Base-by-base conservation (phyloP, 2,797 vertebrate genomes). In the Darevskia mixta region DNA sequence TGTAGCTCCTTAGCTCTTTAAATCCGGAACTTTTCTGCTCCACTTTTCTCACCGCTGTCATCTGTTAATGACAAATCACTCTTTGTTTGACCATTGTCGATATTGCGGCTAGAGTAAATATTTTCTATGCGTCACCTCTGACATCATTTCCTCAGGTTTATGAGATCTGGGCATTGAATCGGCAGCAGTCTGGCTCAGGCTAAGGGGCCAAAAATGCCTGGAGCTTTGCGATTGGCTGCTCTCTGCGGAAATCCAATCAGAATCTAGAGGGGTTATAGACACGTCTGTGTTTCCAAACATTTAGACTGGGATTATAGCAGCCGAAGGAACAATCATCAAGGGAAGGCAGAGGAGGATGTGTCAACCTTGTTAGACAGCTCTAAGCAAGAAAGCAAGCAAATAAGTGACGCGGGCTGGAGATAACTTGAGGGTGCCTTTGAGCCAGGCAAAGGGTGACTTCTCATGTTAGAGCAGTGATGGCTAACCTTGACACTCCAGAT, bases 351-450 rank as follows among this genome's bases (percentile, higher is more conserved):
- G 84, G 93, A 85, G 64, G 55, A 76, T 43, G 38, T 69, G 79
- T 76, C 85, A 20, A 87, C 66, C 9, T 27, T 86, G 32, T 90
- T 94, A 87, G 35, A 43, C 38, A 66, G 91, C 92, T 92, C 90
- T 87, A 93, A 92, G 81, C 88, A 55, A 45, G 45, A 10, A 32
- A 17, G 8, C 11, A 38, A 29, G n/a, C 41, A 18, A 45, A 66
- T 67, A 18, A 43, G 11, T 9, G 15, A 23, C 45, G 29, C 29
- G 32, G 13, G 11, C 23, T 32, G 2, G 18, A 76, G 10, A 29
- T 66, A 55, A 29, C 83, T 76, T 76, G 18, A 0, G 4, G 8
- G 2, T 43, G 4, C 29, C 29, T 73, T 45, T 10, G 32, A 71
- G 58, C 23, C 20, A 41, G 27, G 66, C 49, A 55, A 15, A 55